A percentile compares a stretch with the other conserved stretches of the same genome.
Evolutionary conservation across 1,140 invertebrate genomes (phyloP).

Genomic region (Leguminivora glycinivorella): DNA sequence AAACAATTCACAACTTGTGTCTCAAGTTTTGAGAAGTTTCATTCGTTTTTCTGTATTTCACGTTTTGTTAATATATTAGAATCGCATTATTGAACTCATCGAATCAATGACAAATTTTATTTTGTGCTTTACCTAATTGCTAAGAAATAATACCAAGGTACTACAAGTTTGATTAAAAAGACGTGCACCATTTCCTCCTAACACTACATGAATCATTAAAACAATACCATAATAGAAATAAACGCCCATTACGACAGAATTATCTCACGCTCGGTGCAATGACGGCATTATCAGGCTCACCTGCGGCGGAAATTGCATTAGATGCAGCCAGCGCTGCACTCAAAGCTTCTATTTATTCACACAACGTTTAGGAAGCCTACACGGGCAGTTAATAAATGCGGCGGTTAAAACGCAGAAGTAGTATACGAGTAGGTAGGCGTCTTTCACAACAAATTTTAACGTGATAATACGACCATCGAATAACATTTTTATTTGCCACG

Average conservation of each 20-base stretch:
- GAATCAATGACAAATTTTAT: too few species aligned
- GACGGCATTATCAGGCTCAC: constrained; percentile 57
- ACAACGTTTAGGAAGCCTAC: constrained; percentile 38
- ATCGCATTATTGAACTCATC: too few species aligned
- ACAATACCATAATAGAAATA: constrained; percentile 15
- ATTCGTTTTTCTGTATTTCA: too few species aligned
- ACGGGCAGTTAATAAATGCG: constrained; percentile 40
- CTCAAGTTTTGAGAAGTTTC: too few species aligned
- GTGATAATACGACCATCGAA: too few species aligned
- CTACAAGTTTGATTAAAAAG: background rate
- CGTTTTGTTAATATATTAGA: too few species aligned
- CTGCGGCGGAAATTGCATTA: constrained; percentile 68
- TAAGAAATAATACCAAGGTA: too few species aligned
- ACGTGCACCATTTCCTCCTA: background rate
- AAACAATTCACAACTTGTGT: too few species aligned
- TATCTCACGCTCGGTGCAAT: constrained; percentile 39
- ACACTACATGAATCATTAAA: background rate
- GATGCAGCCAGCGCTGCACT: constrained; percentile 51
- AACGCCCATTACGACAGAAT: constrained; percentile 8
- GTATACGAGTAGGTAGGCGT: background rate
- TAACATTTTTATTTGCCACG: too few species aligned
- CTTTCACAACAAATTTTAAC: background rate
- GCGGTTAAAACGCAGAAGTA: background rate
- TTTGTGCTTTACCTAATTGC: too few species aligned
- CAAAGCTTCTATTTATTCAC: constrained; percentile 55